phyloP scores from a whole-genome alignment of 2,888 invertebrate genomes.

The Aporophyla lueneburgensis region DNA sequence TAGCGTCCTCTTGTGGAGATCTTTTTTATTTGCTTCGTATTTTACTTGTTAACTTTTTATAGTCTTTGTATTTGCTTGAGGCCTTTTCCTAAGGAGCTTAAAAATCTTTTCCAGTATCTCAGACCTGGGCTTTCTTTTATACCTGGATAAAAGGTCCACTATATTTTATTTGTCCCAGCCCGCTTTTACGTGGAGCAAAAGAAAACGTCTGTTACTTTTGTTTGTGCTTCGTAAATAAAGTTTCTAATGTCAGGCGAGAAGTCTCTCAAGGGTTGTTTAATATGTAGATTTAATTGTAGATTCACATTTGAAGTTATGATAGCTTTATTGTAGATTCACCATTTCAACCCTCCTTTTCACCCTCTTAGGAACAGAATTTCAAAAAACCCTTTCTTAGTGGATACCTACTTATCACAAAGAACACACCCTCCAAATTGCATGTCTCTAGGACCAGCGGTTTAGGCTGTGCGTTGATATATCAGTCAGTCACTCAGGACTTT shows the following conservation, averaged over 20 bases:
- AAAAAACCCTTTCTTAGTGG: no score
- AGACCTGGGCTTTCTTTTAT: slow-evolving; percentile 39
- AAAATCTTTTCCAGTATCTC: slow-evolving; percentile 56
- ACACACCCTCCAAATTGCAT: no score
- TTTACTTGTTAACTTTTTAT: slow-evolving; percentile 73
- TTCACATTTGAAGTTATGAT: neutral
- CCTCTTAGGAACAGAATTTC: no score
- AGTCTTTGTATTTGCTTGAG: slow-evolving; percentile 66
- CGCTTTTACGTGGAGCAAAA: slow-evolving; percentile 18
- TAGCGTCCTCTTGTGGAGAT: slow-evolving; percentile 67
- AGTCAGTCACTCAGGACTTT: no score
- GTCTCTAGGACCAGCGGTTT: no score
- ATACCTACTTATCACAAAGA: no score
- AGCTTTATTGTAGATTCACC: neutral
- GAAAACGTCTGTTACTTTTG: slow-evolving; percentile 4
- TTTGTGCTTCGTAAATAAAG: slow-evolving; percentile 29
- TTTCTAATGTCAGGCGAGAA: slow-evolving; percentile 14
- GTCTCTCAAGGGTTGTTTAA: slow-evolving; percentile 6
- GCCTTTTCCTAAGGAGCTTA: slow-evolving; percentile 54
- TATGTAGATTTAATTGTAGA: slow-evolving; percentile 5
- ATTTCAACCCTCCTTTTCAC: no score
- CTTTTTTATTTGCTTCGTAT: slow-evolving; percentile 75
- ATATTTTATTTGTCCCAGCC: slow-evolving; percentile 43
- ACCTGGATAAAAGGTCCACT: slow-evolving; percentile 43
- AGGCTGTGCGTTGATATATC: no score